Conservation (phyloP, 1,140 invertebrate species). For the Liolophura sinensis region DNA sequence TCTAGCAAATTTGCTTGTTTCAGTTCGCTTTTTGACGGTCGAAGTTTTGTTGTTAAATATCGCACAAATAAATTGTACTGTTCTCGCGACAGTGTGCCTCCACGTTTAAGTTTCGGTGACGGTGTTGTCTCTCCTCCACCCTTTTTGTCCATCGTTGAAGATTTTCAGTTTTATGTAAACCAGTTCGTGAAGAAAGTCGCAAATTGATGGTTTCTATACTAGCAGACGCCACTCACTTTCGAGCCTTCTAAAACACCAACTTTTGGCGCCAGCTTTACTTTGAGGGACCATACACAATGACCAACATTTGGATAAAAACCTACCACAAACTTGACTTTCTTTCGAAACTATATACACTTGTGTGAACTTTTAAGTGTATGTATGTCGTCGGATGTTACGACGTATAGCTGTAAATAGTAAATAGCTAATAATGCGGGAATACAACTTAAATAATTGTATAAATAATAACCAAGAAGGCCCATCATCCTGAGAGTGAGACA, state of each 20-base stretch:
- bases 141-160: neutral
- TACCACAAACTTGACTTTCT: too few relatives aligned
- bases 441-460: too few relatives aligned
- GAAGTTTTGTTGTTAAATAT: constrained; percentile 3
- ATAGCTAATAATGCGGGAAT: too few relatives aligned
- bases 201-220: neutral
- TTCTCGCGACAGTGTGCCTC: constrained; percentile 4
- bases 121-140: neutral
- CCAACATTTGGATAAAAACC: too few relatives aligned
- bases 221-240: neutral
- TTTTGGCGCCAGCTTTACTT: neutral
- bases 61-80: constrained; percentile 12
- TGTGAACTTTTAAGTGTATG: too few relatives aligned
- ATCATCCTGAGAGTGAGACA: too few relatives aligned
- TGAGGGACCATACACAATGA: neutral
- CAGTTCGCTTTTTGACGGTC: constrained; percentile 8
- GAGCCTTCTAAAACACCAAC: neutral
- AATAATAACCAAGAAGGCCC: too few relatives aligned
- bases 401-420: too few relatives aligned
- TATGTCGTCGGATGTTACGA: too few relatives aligned
- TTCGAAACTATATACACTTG: too few relatives aligned
- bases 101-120: neutral
- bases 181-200: neutral
- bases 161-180: neutral
- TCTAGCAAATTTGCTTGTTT: constrained; percentile 8